phyloP scores from a whole-genome alignment of 2,888 invertebrate genomes.

The Lamproptera curius region DNA sequence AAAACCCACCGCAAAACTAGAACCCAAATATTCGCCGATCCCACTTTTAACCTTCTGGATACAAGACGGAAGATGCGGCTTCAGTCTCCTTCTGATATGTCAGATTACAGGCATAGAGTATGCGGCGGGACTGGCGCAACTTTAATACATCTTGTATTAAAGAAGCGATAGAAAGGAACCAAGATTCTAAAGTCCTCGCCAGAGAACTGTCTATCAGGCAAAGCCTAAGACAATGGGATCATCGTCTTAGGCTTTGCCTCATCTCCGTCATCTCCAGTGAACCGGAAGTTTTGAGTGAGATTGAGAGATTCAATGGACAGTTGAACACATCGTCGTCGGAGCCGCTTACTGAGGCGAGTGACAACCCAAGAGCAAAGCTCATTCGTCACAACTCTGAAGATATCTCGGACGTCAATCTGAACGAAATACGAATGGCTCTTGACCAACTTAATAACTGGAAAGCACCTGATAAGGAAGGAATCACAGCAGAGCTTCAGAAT shows the following conservation, averaged over 20 bases:
- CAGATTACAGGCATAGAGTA: too few species aligned
- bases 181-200: too few species aligned
- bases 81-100: too few species aligned
- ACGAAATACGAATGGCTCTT: conserved; percentile 21
- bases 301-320: background rate
- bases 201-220: too few species aligned
- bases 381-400: background rate
- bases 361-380: conserved; percentile 1
- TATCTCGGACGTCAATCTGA: conserved; percentile 22
- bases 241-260: too few species aligned
- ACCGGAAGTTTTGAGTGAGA: background rate
- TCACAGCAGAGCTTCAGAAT: conserved; percentile 11
- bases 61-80: too few species aligned
- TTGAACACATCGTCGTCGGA: background rate
- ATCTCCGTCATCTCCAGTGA: background rate
- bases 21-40: too few species aligned
- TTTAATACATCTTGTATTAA: too few species aligned
- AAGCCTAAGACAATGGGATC: background rate
- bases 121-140: too few species aligned
- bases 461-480: conserved; percentile 21
- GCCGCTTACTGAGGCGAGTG: background rate
- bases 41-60: too few species aligned
- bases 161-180: too few species aligned
- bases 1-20: too few species aligned
- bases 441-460: conserved; percentile 24